These are phyloP conservation scores for Chelonia mydas DNA, from an alignment of 2,797 vertebrate genomes.

Conservation along the genomic window DNA sequence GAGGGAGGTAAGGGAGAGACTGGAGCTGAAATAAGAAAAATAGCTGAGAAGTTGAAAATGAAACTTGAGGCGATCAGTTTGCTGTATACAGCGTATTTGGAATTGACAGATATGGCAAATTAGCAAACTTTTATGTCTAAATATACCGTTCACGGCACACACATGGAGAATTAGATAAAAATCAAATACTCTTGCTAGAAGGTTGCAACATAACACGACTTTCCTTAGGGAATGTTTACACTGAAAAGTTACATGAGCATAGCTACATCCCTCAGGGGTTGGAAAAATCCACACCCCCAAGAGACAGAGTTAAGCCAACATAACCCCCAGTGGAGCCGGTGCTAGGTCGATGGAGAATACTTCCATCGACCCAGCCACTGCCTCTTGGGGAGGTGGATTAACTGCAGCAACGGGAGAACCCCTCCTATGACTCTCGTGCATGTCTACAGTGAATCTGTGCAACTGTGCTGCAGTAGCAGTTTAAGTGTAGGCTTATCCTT, in stretches of 20 bases:
- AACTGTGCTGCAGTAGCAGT: background rate
- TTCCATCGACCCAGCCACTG: background rate
- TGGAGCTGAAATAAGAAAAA: background rate
- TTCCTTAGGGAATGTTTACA: background rate
- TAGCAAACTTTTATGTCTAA: background rate
- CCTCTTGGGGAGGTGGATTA: background rate
- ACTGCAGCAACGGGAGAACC: background rate
- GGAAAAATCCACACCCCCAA: background rate
- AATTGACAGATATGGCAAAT: background rate
- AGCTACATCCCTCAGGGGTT: background rate
- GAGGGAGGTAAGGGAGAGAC: background rate
- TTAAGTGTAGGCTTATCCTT: background rate
- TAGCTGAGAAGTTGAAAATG: background rate
- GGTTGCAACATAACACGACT: background rate
- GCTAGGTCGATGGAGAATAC: background rate
- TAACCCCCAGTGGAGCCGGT: background rate
- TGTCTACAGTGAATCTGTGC: background rate
- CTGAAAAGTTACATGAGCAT: background rate
- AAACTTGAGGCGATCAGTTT: background rate
- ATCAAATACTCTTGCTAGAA: background rate
- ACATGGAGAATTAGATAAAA: background rate
- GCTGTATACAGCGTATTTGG: background rate
- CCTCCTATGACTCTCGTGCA: background rate
- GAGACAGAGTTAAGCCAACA: background rate
- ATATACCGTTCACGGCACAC: background rate